Conservation (phyloP, 2,113 vertebrate genomes). For the Triplophysa rosa region DNA sequence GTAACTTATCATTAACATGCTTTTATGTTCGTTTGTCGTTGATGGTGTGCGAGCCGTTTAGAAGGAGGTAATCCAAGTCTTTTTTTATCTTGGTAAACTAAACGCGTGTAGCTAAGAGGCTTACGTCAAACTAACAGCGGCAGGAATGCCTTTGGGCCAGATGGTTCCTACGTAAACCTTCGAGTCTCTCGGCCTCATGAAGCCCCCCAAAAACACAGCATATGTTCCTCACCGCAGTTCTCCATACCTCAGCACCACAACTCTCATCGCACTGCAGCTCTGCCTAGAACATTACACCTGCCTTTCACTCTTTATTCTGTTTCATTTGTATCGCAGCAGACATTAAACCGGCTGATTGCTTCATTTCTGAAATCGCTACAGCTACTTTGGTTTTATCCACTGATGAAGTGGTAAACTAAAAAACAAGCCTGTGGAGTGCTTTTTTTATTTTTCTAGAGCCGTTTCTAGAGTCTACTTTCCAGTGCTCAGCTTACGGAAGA, state of each 20-base stretch:
- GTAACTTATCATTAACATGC: conserved; percentile 66
- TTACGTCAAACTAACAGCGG: conserved; percentile 58
- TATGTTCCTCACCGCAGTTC: conserved; percentile 32
- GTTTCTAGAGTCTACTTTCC: conserved; percentile 27
- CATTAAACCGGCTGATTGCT: neutral
- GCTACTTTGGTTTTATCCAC: conserved; percentile 2
- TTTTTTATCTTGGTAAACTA: conserved; percentile 69
- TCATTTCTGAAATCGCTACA: neutral
- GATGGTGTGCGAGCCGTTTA: conserved; percentile 60
- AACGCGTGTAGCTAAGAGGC: conserved; percentile 64
- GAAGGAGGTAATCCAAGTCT: conserved; percentile 64
- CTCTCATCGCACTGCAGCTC: conserved; percentile 26
- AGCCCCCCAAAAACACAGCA: conserved; percentile 49
- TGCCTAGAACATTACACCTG: conserved; percentile 24
- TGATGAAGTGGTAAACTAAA: conserved; percentile 8
- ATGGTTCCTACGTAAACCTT: conserved; percentile 64
- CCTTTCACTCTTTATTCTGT: conserved; percentile 5
- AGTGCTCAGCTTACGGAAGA: neutral
- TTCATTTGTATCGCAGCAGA: conserved; percentile 36
- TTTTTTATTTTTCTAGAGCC: conserved; percentile 25
- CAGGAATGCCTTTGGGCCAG: conserved; percentile 65
- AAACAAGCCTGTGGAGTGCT: conserved; percentile 41
- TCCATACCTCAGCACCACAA: conserved; percentile 42
- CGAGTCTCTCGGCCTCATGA: conserved; percentile 37
- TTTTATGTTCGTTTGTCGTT: conserved; percentile 60